These are phyloP conservation scores for Blera fallax DNA, from an alignment of 2,888 invertebrate genomes.

Conservation along the genomic window DNA sequence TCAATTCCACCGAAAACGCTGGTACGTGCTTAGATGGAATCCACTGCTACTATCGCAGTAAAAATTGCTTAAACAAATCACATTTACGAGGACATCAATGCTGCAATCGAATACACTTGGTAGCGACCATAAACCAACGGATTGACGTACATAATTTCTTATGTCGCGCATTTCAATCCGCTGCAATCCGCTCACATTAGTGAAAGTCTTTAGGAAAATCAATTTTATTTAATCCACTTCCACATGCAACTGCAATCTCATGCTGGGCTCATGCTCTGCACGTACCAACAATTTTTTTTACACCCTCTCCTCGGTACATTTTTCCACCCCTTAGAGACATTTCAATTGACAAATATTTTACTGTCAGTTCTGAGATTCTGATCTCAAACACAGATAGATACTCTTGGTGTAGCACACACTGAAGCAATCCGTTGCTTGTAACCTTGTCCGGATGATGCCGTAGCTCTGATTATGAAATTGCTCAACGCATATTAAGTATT, in stretches of 20 bases:
- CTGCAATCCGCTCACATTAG: conserved; percentile 41
- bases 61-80: neutral
- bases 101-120: conserved; percentile 28
- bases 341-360: conserved; percentile 61
- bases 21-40: neutral
- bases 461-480: conserved; percentile 49
- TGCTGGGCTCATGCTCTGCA: neutral
- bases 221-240: conserved; percentile 48
- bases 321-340: conserved; percentile 3
- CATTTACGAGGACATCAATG: neutral
- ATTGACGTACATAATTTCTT: conserved; percentile 23
- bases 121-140: neutral
- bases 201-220: conserved; percentile 48
- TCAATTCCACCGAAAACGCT: neutral
- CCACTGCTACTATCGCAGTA: too few relatives aligned
- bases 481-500: conserved; percentile 48
- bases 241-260: conserved; percentile 36
- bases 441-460: conserved; percentile 47
- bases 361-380: conserved; percentile 45
- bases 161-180: conserved; percentile 33
- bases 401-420: neutral
- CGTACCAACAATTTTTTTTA: conserved; percentile 7
- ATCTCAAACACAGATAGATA: conserved; percentile 17
- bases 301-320: too few relatives aligned
- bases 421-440: neutral